Conservation (phyloP, 2,888 invertebrate genomes). For the Diarsia dahlii region DNA sequence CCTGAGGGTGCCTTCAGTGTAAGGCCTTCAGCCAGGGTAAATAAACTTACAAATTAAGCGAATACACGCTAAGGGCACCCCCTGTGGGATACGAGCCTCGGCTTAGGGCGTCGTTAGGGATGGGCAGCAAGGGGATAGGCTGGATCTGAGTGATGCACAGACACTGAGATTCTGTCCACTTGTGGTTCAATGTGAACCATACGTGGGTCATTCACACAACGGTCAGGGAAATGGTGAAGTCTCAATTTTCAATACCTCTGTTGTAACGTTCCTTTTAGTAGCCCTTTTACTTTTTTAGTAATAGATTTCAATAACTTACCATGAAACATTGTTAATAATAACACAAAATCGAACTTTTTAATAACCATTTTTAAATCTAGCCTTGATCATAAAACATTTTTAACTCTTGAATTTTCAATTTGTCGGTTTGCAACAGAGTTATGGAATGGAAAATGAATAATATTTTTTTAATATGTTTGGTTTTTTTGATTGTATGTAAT, state of each 20-base stretch:
- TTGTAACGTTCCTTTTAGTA: background rate
- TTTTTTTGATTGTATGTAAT: conserved; percentile 10
- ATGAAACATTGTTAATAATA: conserved; percentile 25
- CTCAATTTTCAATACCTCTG: background rate
- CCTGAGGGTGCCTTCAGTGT: too few species aligned
- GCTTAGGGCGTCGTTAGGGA: too few species aligned
- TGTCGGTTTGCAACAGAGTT: conserved; percentile 32
- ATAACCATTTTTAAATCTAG: conserved; percentile 39
- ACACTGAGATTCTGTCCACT: too few species aligned
- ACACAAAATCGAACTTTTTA: conserved; percentile 9
- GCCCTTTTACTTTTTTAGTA: background rate
- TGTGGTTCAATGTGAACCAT: background rate
- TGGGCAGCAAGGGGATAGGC: too few species aligned
- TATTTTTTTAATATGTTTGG: conserved; percentile 4
- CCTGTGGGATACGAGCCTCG: too few species aligned
- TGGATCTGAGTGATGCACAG: too few species aligned
- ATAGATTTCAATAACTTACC: conserved; percentile 34
- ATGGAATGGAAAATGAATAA: conserved; percentile 32
- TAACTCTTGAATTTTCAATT: conserved; percentile 34
- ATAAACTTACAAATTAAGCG: too few species aligned
- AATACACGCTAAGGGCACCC: too few species aligned
- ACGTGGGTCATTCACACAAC: background rate
- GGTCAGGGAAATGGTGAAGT: background rate
- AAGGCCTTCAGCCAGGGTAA: too few species aligned
- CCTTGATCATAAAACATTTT: conserved; percentile 46